Percentiles rank a stretch among this genome's conserved stretches.
phyloP scores from a whole-genome alignment of 2,888 invertebrate species.

The Melieria crassipennis region DNA sequence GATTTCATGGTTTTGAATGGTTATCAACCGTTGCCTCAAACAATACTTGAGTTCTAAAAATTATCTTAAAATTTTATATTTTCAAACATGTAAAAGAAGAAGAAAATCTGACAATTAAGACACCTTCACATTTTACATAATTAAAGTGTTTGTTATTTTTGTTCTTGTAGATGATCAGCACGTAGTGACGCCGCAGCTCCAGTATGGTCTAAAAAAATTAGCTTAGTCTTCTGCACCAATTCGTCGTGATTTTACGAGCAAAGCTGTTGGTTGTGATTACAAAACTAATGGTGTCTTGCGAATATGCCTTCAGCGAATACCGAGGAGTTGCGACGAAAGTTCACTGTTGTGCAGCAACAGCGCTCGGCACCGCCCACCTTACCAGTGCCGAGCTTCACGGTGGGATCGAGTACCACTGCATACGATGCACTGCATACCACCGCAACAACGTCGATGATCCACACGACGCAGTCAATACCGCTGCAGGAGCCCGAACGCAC shows the following conservation, averaged over 20 bases:
- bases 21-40: no score
- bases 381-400: conserved; percentile 37
- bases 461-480: conserved; percentile 37
- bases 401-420: conserved; percentile 33
- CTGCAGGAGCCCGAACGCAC: conserved; percentile 61
- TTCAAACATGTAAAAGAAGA: no score
- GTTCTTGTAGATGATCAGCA: no score
- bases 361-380: conserved; percentile 59
- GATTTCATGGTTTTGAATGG: no score
- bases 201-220: no score
- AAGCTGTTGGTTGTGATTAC: conserved; percentile 12
- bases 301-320: conserved; percentile 63
- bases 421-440: conserved; percentile 44
- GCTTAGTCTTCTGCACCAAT: no score
- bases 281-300: conserved; percentile 61
- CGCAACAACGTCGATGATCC: conserved; percentile 32
- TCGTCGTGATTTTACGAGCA: background rate
- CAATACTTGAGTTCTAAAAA: no score
- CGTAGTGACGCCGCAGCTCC: no score
- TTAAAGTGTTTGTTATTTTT: no score
- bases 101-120: no score
- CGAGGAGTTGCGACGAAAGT: conserved; percentile 66
- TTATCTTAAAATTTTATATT: no score
- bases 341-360: conserved; percentile 61
- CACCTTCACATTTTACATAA: no score